Evolutionary conservation across 2,888 invertebrate species (phyloP).

Genomic region (Ischnus inquisitorius): DNA sequence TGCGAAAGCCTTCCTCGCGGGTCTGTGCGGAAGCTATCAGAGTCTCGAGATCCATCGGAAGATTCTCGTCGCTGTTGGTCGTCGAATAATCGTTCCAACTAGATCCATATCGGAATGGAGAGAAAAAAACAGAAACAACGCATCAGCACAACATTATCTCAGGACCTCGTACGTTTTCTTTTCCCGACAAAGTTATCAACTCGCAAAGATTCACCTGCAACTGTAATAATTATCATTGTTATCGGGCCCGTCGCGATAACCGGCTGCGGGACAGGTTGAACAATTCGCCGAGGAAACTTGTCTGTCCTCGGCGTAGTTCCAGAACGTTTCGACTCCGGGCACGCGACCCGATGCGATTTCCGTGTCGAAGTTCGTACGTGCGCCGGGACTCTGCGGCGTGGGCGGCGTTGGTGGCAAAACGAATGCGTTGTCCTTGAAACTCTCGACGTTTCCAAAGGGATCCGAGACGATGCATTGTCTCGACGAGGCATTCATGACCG

Average conservation of each 20-base stretch:
- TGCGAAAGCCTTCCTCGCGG: constrained; percentile 38
- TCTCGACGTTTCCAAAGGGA: constrained; percentile 29
- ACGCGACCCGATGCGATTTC: constrained; percentile 34
- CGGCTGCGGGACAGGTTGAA: constrained; percentile 36
- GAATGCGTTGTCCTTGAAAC: constrained; percentile 67
- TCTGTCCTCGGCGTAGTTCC: constrained; percentile 35
- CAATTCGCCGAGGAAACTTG: constrained; percentile 21
- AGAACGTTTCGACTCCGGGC: constrained; percentile 29
- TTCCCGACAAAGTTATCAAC: neutral
- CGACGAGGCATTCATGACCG: constrained; percentile 56
- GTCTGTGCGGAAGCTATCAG: constrained; percentile 4
- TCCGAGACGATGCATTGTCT: constrained; percentile 34
- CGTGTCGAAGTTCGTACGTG: constrained; percentile 28
- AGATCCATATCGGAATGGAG: constrained; percentile 1
- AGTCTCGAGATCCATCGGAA: constrained; percentile 1
- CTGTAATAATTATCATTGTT: constrained; percentile 72
- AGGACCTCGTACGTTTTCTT: neutral
- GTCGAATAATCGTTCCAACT: constrained; percentile 56
- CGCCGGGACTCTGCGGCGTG: constrained; percentile 64
- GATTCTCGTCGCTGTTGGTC: constrained; percentile 18
- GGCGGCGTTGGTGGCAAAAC: constrained; percentile 73
- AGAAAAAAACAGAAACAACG: no score
- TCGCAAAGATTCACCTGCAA: constrained; percentile 68
- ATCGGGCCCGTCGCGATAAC: constrained; percentile 65
- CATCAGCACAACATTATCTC: no score